Percentiles rank a stretch among this genome's conserved stretches.
Evolutionary conservation across 2,797 vertebrate species (phyloP).

Genomic region (Tangara arthus): DNA sequence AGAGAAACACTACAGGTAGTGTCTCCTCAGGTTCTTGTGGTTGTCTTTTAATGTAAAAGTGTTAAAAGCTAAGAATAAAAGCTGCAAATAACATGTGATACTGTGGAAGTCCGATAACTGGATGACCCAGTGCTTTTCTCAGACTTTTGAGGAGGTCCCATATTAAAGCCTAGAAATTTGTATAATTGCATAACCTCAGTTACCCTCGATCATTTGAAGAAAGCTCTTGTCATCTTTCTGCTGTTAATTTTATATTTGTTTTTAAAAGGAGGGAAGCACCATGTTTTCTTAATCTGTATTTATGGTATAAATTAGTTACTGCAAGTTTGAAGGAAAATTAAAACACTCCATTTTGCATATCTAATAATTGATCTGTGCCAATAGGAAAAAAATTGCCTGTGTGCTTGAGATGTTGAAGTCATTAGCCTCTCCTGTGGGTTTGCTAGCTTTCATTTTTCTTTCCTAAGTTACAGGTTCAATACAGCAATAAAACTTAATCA

Average conservation of each 20-base stretch:
- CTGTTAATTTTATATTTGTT: not conserved
- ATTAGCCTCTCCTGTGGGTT: not conserved
- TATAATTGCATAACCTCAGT: not conserved
- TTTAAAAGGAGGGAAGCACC: not conserved
- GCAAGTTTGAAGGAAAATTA: not conserved
- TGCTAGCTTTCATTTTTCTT: not conserved
- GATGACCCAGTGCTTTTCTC: not conserved
- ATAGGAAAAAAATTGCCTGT: not conserved
- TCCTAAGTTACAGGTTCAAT: not conserved
- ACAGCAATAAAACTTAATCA: not conserved
- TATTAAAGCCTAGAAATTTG: not conserved
- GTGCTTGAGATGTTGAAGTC: not conserved
- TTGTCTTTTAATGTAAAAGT: not conserved
- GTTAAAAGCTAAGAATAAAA: not conserved
- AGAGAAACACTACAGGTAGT: constrained; percentile 96
- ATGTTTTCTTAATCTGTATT: not conserved
- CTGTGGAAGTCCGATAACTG: not conserved
- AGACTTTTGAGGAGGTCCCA: not conserved
- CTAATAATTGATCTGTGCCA: not conserved
- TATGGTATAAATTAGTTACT: not conserved
- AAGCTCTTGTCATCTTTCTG: not conserved
- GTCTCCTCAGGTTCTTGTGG: not conserved
- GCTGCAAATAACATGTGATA: not conserved
- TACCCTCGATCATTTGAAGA: not conserved
- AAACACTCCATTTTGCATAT: not conserved